A percentile compares a stretch with the other conserved stretches of the same genome.
Evolutionary conservation across 2,888 invertebrate genomes (phyloP).

Genomic region (Helicoverpa assulta): DNA sequence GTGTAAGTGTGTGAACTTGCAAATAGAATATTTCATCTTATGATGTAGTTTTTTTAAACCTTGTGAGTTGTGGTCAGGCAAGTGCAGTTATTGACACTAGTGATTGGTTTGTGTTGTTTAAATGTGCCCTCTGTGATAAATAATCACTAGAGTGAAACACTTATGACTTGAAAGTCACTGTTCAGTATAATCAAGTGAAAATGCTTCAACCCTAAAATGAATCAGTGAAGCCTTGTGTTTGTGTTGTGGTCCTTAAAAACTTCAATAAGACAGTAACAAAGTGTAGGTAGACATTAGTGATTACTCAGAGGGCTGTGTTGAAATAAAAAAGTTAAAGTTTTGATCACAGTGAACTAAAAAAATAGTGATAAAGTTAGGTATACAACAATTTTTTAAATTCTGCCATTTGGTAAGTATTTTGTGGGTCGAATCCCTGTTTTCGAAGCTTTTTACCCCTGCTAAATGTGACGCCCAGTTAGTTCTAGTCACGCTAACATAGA

Average conservation of each 20-base stretch:
- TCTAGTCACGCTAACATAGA: conserved; percentile 35
- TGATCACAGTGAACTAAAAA: conserved; percentile 41
- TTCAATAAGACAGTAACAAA: conserved; percentile 46
- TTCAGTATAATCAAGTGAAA: conserved; percentile 45
- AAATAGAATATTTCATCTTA: conserved; percentile 87
- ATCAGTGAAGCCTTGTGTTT: conserved; percentile 61
- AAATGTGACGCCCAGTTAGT: conserved; percentile 28
- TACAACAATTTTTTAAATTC: conserved; percentile 12
- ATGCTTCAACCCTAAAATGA: conserved; percentile 47
- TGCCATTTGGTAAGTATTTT: conserved; percentile 58
- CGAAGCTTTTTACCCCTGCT: conserved; percentile 46
- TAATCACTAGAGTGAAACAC: conserved; percentile 59
- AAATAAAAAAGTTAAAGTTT: conserved; percentile 27
- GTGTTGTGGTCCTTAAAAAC: conserved; percentile 61
- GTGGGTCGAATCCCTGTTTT: conserved; percentile 47
- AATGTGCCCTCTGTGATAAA: conserved; percentile 55
- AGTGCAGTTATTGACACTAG: conserved; percentile 70
- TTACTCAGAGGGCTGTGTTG: conserved; percentile 36
- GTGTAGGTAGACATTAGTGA: conserved; percentile 59
- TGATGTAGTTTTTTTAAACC: conserved; percentile 88
- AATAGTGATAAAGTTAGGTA: conserved; percentile 54
- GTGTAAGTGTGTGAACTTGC: conserved; percentile 87
- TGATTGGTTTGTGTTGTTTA: conserved; percentile 64
- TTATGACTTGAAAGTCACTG: conserved; percentile 47
- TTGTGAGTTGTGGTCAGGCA: conserved; percentile 79